Percentiles rank a stretch among this genome's conserved stretches.
Conservation (phyloP, 1,140 invertebrate species). For the Drosophila quadrilineata region DNA sequence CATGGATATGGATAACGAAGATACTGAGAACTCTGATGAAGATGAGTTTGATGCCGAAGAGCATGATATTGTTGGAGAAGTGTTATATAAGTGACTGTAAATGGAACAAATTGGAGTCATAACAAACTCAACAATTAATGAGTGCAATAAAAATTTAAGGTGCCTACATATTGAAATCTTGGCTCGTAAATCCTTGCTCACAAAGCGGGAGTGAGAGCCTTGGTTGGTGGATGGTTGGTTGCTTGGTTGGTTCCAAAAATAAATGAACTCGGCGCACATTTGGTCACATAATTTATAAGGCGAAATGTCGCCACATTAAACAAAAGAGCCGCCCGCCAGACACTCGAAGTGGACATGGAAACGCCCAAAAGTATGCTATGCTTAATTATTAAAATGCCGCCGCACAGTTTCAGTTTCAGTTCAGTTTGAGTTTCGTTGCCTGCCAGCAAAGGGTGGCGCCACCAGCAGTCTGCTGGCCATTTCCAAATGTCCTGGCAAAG, state of each 20-base stretch:
- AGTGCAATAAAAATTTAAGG: conserved; percentile 50
- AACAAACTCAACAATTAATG: conserved; percentile 34
- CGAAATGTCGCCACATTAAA: conserved; percentile 35
- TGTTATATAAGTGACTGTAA: too few species aligned
- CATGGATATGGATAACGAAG: conserved; percentile 2
- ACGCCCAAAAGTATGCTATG: conserved; percentile 61
- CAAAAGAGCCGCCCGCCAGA: conserved; percentile 14
- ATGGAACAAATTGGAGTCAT: too few species aligned
- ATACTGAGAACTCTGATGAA: conserved; percentile 7
- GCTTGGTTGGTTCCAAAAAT: too few species aligned
- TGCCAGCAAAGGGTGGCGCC: conserved; percentile 25
- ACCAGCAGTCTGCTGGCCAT: neutral
- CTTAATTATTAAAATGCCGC: conserved; percentile 73
- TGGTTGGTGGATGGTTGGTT: neutral
- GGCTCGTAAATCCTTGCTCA: conserved; percentile 15
- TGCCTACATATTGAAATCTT: conserved; percentile 26
- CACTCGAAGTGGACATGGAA: conserved; percentile 49
- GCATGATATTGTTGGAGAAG: conserved; percentile 15
- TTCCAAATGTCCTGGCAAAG: conserved; percentile 1
- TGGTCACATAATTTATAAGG: conserved; percentile 39
- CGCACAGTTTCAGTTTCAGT: too few species aligned
- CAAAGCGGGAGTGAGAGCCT: neutral
- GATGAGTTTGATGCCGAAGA: neutral
- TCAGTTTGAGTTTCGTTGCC: too few species aligned
- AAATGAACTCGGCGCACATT: conserved; percentile 39